Evolutionary conservation across 2,888 invertebrate genomes (phyloP), one percentile per base, ranked within the genome.

Genomic region (Acronicta aceris): DNA sequence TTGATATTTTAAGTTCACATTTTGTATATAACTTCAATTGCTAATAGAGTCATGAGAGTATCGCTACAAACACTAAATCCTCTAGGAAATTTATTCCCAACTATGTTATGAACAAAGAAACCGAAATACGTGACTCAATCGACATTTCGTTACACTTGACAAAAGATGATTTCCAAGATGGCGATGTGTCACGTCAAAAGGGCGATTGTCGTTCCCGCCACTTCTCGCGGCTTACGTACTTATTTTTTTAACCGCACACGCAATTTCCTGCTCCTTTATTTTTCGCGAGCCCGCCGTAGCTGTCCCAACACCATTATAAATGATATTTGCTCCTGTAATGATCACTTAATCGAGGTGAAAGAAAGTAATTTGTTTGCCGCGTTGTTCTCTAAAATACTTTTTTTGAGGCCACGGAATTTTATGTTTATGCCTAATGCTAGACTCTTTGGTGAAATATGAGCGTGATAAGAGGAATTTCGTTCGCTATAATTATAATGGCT

Each of bases 381-480:
- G 71, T 74, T 80, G 71, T 81, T 76, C 65, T 76, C 69, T 72
- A 76, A 80, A 81, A 74, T 76, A 74, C 10, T 71, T 81, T 78
- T 78, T 75, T 80, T 75, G 74, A 77, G 78, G 81, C 76, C 80
- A 65, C 64, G 81, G 74, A 65, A 71, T 83, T 83, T 84, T 83
- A 77, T 86, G 81, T 87, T 88, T 86, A 83, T 84, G 81, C 85
- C 83, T 90, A 91, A 91, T 90, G 84, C 86, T 88, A 89, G 88
- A 88, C 85, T 88, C 82, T 81, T 81, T 81, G 82, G 88, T 92
- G 87, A 92, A 90, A 89, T 92, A 93, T 89, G 89, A 85, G 83
- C 89, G 87, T 88, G 92, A 91, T 93, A 92, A 91, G 90, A 91
- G 86, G 85, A 91, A 91, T 91, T 91, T 91, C 86, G 89, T 91